Conservation (phyloP, 2,888 invertebrate species). For the Drosophila vallismaia region DNA sequence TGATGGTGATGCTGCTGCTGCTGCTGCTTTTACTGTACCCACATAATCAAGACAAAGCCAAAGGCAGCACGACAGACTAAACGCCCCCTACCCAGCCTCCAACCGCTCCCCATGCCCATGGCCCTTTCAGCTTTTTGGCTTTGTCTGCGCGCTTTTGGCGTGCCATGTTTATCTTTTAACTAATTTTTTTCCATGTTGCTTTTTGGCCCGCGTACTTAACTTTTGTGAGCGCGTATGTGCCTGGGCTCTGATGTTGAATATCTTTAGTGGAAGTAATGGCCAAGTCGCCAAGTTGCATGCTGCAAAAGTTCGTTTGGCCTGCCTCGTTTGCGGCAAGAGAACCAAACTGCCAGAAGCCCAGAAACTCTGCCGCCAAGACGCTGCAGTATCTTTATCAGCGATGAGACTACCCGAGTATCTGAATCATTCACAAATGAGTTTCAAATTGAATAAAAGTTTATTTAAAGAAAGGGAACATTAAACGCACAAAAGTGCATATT, state of each 20-base stretch:
- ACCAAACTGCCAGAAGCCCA: slow-evolving; percentile 24
- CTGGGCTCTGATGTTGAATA: slow-evolving; percentile 64
- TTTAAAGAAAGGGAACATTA: not conserved
- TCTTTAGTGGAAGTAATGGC: slow-evolving; percentile 74
- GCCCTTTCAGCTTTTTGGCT: slow-evolving; percentile 47
- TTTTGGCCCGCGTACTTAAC: slow-evolving; percentile 62
- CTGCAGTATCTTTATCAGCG: slow-evolving; percentile 27
- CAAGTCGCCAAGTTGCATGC: slow-evolving; percentile 74
- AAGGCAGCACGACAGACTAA: slow-evolving; percentile 58
- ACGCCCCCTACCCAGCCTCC: slow-evolving; percentile 6
- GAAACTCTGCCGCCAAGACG: slow-evolving; percentile 41
- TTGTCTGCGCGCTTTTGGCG: slow-evolving; percentile 70
- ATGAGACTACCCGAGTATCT: slow-evolving; percentile 31
- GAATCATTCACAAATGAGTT: slow-evolving; percentile 53
- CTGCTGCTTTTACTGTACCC: slow-evolving; percentile 49
- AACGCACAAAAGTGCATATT: not conserved
- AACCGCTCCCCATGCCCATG: slow-evolving; percentile 2
- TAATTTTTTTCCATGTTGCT: slow-evolving; percentile 75
- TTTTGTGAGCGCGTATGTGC: slow-evolving; percentile 46
- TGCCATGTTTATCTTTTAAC: slow-evolving; percentile 79
- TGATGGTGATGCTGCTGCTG: slow-evolving; percentile 23
- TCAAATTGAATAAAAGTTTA: slow-evolving; percentile 13
- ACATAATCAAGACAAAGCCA: slow-evolving; percentile 78
- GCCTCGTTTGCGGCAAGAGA: slow-evolving; percentile 32
- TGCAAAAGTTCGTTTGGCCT: slow-evolving; percentile 60